phyloP scores from a whole-genome alignment of 2,113 vertebrate genomes.

The Callocephalon fimbriatum region DNA sequence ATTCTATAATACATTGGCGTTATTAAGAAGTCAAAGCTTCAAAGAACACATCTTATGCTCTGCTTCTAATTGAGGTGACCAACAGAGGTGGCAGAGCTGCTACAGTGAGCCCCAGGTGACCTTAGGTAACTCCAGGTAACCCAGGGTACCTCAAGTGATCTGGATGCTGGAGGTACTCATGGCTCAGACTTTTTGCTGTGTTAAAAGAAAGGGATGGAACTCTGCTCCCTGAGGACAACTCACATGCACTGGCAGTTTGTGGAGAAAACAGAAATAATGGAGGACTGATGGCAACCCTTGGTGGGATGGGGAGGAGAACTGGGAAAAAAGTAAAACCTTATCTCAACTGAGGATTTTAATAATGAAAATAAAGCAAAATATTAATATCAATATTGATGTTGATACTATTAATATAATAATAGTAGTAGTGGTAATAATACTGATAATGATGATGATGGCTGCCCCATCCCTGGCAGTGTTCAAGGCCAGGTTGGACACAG shows the following conservation, averaged over 20 bases:
- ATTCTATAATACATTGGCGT: background rate
- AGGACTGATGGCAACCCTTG: background rate
- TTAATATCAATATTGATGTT: background rate
- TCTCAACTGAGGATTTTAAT: background rate
- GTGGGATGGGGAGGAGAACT: background rate
- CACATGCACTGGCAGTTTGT: background rate
- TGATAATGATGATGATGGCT: background rate
- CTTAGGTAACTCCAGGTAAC: background rate
- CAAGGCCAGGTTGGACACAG: background rate
- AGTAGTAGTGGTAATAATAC: background rate
- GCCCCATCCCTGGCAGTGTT: background rate
- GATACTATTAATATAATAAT: background rate
- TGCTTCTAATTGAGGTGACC: background rate
- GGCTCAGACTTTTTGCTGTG: background rate
- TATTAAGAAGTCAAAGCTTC: background rate
- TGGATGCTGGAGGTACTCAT: background rate
- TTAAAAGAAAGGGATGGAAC: background rate
- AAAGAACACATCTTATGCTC: background rate
- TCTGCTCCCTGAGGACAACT: background rate
- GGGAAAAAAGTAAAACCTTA: background rate
- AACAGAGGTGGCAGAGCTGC: background rate
- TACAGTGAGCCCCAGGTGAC: background rate
- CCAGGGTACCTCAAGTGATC: background rate
- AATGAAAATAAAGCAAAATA: background rate
- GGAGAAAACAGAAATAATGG: background rate